Base-by-base conservation (phyloP, 2,113 vertebrate genomes). In the Nycticryphes semicollaris region DNA sequence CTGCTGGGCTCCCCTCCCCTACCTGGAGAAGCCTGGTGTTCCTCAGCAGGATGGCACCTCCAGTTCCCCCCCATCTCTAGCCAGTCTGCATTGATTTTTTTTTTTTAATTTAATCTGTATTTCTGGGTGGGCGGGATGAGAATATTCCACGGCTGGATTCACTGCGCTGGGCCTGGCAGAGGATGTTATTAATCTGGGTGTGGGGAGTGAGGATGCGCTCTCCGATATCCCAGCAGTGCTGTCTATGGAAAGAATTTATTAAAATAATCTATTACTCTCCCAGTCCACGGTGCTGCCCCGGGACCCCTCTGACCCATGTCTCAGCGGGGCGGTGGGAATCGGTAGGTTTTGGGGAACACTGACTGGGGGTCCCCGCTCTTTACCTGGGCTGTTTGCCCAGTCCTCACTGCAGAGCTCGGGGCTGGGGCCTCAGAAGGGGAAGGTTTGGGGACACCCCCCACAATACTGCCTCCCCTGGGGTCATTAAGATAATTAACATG, bases 71-170 rank as follows among this genome's bases (percentile, higher is more conserved):
- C 66, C 23, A 14, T 41, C 57, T 23, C 1, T 0, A 50, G 35
- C 59, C 63, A 14, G 20, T 1, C 31, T 24, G 22, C 5, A 4
- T 0, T 16, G 23, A 3, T 4, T 5, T 0, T 19, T 43, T 24
- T 0, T 19, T 43, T 24, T 22, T 8, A 15, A 10, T n/a, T 56
- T 18, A 14, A 1, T 5, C 27, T 6, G 7, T 24, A 1, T 66
- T 43, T 27, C 14, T 2, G 13, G 14, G 67, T 21, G 39, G 48
- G 3, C 13, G 39, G 1, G 41, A 24, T 6, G 48, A 37, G 86
- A 64, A 25, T 2, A 33, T 39, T 77, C 33, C 67, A 5, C 13
- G 0, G 79, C 35, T 4, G 76, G 21, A 16, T 43, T 21, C 1
- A 6, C 1, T 1, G 7, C 4, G 5, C 30, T 4, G 9, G 4